phyloP scores from a whole-genome alignment of 2,888 invertebrate species.

The Uloborus plumipes region DNA sequence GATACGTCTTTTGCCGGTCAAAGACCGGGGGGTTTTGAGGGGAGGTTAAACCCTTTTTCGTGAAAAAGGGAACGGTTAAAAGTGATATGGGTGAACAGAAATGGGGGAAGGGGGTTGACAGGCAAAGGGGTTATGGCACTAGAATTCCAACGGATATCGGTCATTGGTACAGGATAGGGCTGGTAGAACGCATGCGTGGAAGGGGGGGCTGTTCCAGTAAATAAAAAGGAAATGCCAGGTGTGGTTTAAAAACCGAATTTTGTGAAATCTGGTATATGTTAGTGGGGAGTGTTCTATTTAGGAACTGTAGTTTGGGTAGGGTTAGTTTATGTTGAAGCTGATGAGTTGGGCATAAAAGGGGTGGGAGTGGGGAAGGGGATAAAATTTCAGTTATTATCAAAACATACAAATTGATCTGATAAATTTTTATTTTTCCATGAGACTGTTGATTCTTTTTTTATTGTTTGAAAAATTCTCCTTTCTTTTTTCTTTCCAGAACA shows the following conservation, averaged over 20 bases:
- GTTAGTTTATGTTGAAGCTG: no score
- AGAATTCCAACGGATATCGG: slow-evolving; percentile 59
- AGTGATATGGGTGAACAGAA: not conserved
- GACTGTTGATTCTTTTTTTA: no score
- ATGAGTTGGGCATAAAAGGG: no score
- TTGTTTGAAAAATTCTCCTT: no score
- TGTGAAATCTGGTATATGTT: no score
- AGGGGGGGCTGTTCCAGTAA: slow-evolving; percentile 13
- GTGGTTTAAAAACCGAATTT: not conserved
- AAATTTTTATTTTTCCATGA: no score
- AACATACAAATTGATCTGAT: no score
- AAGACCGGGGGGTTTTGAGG: slow-evolving; percentile 5
- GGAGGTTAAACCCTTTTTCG: not conserved
- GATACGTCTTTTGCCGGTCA: slow-evolving; percentile 2
- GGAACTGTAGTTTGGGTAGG: no score
- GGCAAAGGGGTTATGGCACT: slow-evolving; percentile 27
- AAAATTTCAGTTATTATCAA: no score
- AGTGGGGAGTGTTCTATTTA: no score
- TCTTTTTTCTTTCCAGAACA: no score
- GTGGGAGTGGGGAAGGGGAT: no score
- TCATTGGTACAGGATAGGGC: slow-evolving; percentile 47
- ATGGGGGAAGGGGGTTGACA: not conserved
- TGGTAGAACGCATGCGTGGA: not conserved
- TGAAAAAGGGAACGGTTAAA: slow-evolving; percentile 1
- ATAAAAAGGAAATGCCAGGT: slow-evolving; percentile 24